These are phyloP conservation scores for Cheirogaleus medius DNA, from an alignment of 2,113 vertebrate species.

Conservation along the genomic window DNA sequence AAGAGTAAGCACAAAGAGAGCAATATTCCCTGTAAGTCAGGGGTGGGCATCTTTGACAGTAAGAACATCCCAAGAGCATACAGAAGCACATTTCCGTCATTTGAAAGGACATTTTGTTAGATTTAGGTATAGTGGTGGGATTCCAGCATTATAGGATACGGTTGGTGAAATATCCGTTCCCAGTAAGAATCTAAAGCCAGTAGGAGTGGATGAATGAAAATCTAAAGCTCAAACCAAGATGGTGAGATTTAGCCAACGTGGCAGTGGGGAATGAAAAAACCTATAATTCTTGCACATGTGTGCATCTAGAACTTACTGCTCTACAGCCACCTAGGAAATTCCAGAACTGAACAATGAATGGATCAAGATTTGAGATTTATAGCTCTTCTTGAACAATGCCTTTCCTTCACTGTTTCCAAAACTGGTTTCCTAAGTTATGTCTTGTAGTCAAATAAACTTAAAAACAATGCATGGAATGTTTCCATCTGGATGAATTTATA, in stretches of 20 bases:
- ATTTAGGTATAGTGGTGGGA: not conserved
- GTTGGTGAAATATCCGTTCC: not conserved
- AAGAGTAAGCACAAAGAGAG: not conserved
- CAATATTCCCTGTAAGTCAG: fast-evolving
- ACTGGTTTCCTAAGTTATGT: not conserved
- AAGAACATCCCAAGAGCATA: not conserved
- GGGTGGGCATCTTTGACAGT: not conserved
- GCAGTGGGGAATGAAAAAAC: not conserved
- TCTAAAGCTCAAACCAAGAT: not conserved
- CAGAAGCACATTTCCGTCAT: not conserved
- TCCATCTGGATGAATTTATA: not conserved
- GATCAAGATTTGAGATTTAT: not conserved
- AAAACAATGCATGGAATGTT: not conserved
- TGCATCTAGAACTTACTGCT: not conserved
- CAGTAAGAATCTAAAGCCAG: not conserved
- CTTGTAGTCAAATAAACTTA: not conserved
- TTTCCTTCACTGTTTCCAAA: not conserved
- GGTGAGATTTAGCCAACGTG: not conserved
- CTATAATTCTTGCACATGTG: not conserved
- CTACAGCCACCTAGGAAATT: not conserved
- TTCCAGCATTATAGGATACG: not conserved
- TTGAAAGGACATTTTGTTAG: not conserved
- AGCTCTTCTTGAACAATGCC: not conserved
- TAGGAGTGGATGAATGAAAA: not conserved
- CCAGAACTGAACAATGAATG: not conserved